Evolutionary conservation across 2,797 vertebrate genomes (phyloP).

Genomic region (Pangasius krempfi): DNA sequence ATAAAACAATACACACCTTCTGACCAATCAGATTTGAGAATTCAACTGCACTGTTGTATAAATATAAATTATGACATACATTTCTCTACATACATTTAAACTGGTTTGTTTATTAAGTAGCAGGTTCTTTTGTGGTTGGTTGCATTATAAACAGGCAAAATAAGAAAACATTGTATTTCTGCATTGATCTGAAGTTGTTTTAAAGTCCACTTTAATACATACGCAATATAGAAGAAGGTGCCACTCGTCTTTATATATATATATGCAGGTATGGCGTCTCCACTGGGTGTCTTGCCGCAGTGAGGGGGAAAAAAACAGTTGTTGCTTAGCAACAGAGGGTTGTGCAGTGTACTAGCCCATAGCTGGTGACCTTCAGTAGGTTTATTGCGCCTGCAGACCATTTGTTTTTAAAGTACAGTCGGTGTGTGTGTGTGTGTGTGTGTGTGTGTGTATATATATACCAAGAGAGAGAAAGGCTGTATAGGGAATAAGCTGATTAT

Average conservation of each 20-base stretch:
- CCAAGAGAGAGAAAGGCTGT: not conserved
- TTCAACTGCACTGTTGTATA: not conserved
- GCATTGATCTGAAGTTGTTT: not conserved
- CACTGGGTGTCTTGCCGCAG: slow-evolving; percentile 64
- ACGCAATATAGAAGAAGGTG: not conserved
- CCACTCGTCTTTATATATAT: not conserved
- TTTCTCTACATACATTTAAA: not conserved
- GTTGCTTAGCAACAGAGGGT: slow-evolving; percentile 76
- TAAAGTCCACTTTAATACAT: not conserved
- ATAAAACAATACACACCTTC: not conserved
- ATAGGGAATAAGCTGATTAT: not conserved
- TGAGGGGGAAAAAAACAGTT: slow-evolving; percentile 52
- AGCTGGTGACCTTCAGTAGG: slow-evolving; percentile 30
- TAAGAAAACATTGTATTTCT: not conserved
- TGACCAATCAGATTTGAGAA: not conserved
- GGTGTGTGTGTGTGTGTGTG: slow-evolving; percentile 7
- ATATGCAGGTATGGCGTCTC: not conserved
- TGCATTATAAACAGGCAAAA: not conserved
- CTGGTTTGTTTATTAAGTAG: not conserved
- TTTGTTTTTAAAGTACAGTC: not conserved
- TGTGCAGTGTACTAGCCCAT: slow-evolving; percentile 29
- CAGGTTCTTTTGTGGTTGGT: not conserved
- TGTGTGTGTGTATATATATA: slow-evolving; percentile 15
- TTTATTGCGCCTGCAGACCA: not conserved
- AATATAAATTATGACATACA: not conserved